Evolutionary conservation across 2,797 vertebrate species (phyloP).

Genomic region (Emydoidea blandingii): DNA sequence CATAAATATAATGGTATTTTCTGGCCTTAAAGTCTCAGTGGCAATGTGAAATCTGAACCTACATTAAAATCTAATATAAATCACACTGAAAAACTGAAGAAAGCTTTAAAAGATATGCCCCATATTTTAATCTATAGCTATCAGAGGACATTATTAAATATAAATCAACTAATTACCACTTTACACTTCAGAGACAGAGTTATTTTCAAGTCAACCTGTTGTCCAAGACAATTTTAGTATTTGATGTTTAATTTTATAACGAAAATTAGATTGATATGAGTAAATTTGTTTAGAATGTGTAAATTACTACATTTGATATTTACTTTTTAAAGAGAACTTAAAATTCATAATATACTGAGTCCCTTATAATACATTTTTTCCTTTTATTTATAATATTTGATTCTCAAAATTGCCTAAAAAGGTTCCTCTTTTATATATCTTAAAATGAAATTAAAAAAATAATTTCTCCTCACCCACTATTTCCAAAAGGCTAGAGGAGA

Average conservation of each 20-base stretch:
- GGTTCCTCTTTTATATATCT: neutral
- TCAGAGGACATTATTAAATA: constrained; percentile 50
- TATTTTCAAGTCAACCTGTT: constrained; percentile 64
- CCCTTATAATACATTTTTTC: neutral
- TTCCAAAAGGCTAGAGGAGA: neutral
- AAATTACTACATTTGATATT: neutral
- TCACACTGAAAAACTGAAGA: constrained; percentile 9
- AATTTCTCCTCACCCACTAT: neutral
- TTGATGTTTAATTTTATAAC: constrained; percentile 47
- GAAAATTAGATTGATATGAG: constrained; percentile 50
- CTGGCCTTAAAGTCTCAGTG: neutral
- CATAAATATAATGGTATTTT: neutral
- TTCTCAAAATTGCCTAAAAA: neutral
- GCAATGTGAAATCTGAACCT: neutral
- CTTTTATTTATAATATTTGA: neutral
- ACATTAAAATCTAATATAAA: neutral
- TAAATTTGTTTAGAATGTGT: constrained; percentile 58
- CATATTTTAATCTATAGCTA: neutral
- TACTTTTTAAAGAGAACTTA: constrained; percentile 7
- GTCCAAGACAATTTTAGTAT: neutral
- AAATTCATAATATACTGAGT: neutral
- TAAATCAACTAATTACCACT: constrained; percentile 53
- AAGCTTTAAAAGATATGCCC: constrained; percentile 41
- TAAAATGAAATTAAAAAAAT: neutral
- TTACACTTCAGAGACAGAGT: constrained; percentile 53